A percentile compares a stretch with the other conserved stretches of the same genome.
phyloP scores from a whole-genome alignment of 1,140 invertebrate species.

The Megalonaias nervosa region DNA sequence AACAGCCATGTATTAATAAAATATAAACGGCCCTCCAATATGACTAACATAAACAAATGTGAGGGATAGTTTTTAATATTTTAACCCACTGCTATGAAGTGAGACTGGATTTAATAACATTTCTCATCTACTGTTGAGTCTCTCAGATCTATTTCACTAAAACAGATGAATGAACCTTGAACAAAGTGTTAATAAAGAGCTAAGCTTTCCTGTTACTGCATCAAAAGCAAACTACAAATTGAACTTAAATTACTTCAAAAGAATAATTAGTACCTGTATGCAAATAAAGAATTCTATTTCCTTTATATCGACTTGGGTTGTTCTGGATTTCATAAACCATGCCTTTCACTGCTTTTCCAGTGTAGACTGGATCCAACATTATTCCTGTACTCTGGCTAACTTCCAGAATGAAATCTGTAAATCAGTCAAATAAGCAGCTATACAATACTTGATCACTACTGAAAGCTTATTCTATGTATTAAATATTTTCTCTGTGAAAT shows the following conservation, averaged over 20 bases:
- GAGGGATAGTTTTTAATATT: too few species aligned
- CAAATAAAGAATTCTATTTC: conserved; percentile 60
- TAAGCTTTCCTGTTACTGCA: not conserved
- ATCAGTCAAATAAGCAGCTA: too few species aligned
- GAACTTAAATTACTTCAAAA: too few species aligned
- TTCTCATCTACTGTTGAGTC: too few species aligned
- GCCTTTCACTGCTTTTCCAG: conserved; percentile 60
- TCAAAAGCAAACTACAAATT: not conserved
- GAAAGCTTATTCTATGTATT: too few species aligned
- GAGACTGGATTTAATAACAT: too few species aligned
- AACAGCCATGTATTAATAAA: not conserved
- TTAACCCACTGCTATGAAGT: too few species aligned
- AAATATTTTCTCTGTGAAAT: too few species aligned
- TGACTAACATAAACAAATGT: too few species aligned
- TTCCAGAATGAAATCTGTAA: conserved; percentile 56
- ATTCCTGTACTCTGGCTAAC: conserved; percentile 52
- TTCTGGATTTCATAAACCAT: conserved; percentile 48
- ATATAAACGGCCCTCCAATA: too few species aligned
- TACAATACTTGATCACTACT: too few species aligned
- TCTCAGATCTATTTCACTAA: not conserved
- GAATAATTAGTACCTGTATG: conserved; percentile 57
- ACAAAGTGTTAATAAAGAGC: not conserved
- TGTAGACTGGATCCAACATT: conserved; percentile 63
- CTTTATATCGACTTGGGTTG: conserved; percentile 54
- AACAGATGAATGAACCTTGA: not conserved